Base-by-base conservation (phyloP, 2,888 invertebrate genomes). In the Salpingus planirostris region DNA sequence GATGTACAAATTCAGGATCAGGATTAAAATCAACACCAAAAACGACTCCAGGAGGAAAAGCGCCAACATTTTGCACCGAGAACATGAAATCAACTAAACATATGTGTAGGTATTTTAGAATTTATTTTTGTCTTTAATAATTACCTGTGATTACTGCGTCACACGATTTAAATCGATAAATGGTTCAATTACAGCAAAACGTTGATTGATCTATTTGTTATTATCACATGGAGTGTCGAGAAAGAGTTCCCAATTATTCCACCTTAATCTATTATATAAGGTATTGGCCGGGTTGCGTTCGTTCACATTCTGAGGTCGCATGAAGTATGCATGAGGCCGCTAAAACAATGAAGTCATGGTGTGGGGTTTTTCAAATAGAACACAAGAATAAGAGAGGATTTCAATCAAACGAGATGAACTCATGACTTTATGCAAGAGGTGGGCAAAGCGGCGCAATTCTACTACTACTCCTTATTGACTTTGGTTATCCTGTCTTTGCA, bases 331-430 rank as follows among this genome's bases (percentile, higher is more conserved):
- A 64, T 64, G 64, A 64, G 62, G 52, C 54, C 54, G 55, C 57
- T 60, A 59, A 63, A 64, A 63, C 64, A 64, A 64, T 63, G 64
- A 61, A 60, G 54, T 55, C 53, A 47, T 55, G 59, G 62, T 52
- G 58, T 57, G 62, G 56, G 63, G 62, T 60, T 63, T 63, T 60
- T 59, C 58, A 59, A 63, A 60, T 57, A 54, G 59, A 57, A 57
- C 54, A 59, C 57, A 59, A 59, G 60, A 63, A 64, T 63, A 64
- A 63, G 64, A 64, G 64, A 60, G 65, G 64, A 64, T 65, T 65
- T 64, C 65, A 65, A 65, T 65, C 64, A 64, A 63, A 64, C 62
- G 64, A 64, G 64, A 64, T 62, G 64, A 64, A 64, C 64, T 65
- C 64, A 65, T 65, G 65, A 64, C 63, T 65, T 64, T 64, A 65